Percentiles rank a stretch among this genome's conserved stretches.
phyloP scores from a whole-genome alignment of 2,888 invertebrate genomes.

The Oscheius onirici region DNA sequence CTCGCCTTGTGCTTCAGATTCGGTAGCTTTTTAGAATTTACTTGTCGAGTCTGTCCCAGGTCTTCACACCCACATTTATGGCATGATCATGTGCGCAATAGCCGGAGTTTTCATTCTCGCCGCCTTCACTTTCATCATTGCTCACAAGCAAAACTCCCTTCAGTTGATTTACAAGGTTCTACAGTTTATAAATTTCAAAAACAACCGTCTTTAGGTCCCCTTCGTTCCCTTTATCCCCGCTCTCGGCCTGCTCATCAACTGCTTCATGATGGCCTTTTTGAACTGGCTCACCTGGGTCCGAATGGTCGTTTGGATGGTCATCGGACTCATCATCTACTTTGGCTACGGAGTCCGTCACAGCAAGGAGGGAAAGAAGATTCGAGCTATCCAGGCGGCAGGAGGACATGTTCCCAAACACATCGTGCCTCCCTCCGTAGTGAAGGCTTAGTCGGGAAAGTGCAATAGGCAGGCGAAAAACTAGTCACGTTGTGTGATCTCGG shows the following conservation, averaged over 20 bases:
- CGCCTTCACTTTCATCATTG: conserved; percentile 37
- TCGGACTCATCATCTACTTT: conserved; percentile 76
- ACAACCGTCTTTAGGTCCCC: conserved; percentile 77
- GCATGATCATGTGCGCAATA: background rate
- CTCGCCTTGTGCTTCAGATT: conserved; percentile 40
- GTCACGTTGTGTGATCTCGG: no score
- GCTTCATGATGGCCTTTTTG: conserved; percentile 90
- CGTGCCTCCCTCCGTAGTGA: no score
- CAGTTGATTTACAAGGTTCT: conserved; percentile 35
- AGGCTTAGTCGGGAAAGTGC: no score
- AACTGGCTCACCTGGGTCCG: conserved; percentile 86
- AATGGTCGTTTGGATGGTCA: conserved; percentile 89
- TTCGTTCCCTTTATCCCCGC: conserved; percentile 90
- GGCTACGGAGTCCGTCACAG: conserved; percentile 48
- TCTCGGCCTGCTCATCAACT: conserved; percentile 88
- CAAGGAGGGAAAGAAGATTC: conserved; percentile 32
- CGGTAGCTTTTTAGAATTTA: conserved; percentile 1
- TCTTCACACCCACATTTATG: background rate
- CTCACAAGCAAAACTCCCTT: conserved; percentile 40
- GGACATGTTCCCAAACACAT: no score
- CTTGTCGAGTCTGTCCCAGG: background rate
- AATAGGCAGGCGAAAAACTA: no score
- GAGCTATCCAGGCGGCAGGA: background rate
- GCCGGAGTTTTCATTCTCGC: conserved; percentile 4
- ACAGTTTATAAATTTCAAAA: no score